Evolutionary conservation across 2,113 vertebrate genomes (phyloP).

Genomic region (Zootoca vivipara): DNA sequence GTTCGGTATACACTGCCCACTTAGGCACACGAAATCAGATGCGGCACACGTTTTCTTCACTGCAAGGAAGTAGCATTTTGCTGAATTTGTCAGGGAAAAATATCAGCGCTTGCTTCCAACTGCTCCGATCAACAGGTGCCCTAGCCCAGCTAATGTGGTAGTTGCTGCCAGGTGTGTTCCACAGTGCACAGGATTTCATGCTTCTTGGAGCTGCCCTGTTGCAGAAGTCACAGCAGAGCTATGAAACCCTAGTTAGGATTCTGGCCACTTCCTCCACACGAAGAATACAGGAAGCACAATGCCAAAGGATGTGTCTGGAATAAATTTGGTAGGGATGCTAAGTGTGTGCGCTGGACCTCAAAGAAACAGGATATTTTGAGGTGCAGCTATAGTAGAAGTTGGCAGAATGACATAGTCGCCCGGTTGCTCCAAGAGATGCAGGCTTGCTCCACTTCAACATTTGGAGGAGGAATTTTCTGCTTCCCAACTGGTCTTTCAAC

Average conservation of each 20-base stretch:
- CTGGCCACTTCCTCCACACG: not conserved
- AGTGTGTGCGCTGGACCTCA: too few relatives aligned
- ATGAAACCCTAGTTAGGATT: too few relatives aligned
- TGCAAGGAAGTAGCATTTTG: conserved; percentile 59
- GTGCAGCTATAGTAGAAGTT: not conserved
- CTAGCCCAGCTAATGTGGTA: not conserved
- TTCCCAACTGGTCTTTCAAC: not conserved
- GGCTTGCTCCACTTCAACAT: not conserved
- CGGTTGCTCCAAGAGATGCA: not conserved
- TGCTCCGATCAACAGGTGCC: not conserved
- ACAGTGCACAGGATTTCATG: not conserved
- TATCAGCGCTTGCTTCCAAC: not conserved
- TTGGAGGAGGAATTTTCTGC: not conserved
- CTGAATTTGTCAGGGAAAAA: not conserved
- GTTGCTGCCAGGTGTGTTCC: fast-evolving
- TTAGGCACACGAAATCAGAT: conserved; percentile 89
- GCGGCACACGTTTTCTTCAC: conserved; percentile 90
- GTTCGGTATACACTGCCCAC: conserved; percentile 92
- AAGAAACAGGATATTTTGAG: not conserved
- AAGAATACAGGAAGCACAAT: not conserved
- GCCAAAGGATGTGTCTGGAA: not conserved
- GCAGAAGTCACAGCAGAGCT: too few relatives aligned
- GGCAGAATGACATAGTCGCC: not conserved
- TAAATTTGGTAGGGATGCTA: not conserved
- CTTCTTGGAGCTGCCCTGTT: too few relatives aligned